phyloP scores from a whole-genome alignment of 2,113 vertebrate genomes.

The Cryptomyrus ogoouensis region DNA sequence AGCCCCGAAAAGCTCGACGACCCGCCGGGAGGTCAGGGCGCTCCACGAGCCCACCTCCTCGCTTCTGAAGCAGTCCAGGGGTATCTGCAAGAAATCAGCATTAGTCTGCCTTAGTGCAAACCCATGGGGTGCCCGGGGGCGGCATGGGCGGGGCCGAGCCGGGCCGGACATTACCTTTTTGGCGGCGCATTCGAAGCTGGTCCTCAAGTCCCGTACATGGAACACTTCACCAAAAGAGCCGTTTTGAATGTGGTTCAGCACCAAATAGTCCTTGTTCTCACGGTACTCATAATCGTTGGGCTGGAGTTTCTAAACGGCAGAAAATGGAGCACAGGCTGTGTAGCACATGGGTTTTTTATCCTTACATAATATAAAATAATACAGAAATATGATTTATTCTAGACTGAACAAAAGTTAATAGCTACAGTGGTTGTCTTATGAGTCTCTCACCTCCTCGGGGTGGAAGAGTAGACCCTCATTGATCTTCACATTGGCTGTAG shows the following conservation, averaged over 20 bases:
- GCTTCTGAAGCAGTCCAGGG: constrained; percentile 69
- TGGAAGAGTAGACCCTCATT: constrained; percentile 23
- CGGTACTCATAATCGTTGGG: constrained; percentile 70
- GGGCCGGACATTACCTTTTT: constrained; percentile 70
- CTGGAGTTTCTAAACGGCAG: constrained; percentile 51
- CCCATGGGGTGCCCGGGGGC: too few species aligned
- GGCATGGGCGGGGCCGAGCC: too few species aligned
- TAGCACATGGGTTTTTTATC: neutral
- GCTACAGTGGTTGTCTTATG: neutral
- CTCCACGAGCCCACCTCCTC: constrained; percentile 83
- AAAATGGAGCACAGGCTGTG: constrained; percentile 48
- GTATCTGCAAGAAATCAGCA: constrained; percentile 59
- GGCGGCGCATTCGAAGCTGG: constrained; percentile 82
- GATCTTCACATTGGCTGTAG: neutral
- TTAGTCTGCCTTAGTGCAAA: neutral
- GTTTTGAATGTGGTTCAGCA: constrained; percentile 71
- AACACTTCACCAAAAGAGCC: constrained; percentile 91
- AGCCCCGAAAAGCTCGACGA: constrained; percentile 83
- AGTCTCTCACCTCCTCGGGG: constrained; percentile 13
- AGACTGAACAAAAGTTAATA: neutral
- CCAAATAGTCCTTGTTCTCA: constrained; percentile 76
- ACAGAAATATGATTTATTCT: neutral
- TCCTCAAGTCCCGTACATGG: constrained; percentile 74
- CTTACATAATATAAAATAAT: neutral
- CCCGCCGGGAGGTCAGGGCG: constrained; percentile 64